Percentiles rank a stretch among this genome's conserved stretches.
Evolutionary conservation across 2,888 invertebrate species (phyloP).

Genomic region (Apodemia hepburni): DNA sequence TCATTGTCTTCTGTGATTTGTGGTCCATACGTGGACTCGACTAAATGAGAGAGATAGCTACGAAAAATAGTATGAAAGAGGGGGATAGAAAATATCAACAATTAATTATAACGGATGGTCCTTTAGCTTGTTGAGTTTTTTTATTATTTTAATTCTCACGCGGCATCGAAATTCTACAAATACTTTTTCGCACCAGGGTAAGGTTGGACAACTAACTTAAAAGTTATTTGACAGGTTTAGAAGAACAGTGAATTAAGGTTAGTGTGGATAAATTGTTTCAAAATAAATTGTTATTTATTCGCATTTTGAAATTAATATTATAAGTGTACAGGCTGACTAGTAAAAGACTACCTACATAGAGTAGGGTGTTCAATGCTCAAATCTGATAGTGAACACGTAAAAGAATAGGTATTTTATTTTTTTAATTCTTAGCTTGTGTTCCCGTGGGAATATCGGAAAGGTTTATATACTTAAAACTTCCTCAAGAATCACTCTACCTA

Average conservation of each 20-base stretch:
- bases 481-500: too few relatives aligned
- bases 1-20: conserved; percentile 67
- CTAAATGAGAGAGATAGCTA: conserved; percentile 36
- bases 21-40: conserved; percentile 36
- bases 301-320: conserved; percentile 20
- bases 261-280: neutral
- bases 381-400: too few relatives aligned
- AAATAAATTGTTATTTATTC: too few relatives aligned
- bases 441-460: too few relatives aligned
- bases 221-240: conserved; percentile 16
- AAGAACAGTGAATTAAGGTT: neutral
- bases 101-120: conserved; percentile 62
- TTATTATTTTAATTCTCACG: conserved; percentile 49
- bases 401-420: too few relatives aligned
- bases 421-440: too few relatives aligned
- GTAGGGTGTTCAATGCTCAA: too few relatives aligned
- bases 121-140: conserved; percentile 51
- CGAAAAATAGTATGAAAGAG: conserved; percentile 34
- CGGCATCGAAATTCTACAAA: conserved; percentile 49
- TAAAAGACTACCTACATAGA: too few relatives aligned
- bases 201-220: conserved; percentile 54
- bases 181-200: conserved; percentile 59
- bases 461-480: too few relatives aligned
- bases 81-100: conserved; percentile 39
- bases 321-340: too few relatives aligned